phyloP scores from a whole-genome alignment of 2,113 vertebrate genomes.

The Microtus pennsylvanicus region DNA sequence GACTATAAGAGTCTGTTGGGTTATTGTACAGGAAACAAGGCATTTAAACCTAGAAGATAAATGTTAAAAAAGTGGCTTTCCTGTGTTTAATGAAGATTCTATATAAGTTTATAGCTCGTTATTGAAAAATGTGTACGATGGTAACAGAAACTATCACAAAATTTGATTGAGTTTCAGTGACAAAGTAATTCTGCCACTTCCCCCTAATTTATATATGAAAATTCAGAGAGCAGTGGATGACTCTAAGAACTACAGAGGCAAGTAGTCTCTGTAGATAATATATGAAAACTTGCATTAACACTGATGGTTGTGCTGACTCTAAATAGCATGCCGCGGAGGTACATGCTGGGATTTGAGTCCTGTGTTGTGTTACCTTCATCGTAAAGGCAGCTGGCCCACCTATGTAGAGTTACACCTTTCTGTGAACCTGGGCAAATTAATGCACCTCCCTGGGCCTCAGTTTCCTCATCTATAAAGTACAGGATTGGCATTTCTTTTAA shows the following conservation, averaged over 20 bases:
- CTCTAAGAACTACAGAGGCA: neutral
- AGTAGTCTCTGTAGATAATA: neutral
- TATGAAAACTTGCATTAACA: neutral
- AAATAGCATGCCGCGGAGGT: neutral
- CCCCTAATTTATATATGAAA: neutral
- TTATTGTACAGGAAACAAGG: neutral
- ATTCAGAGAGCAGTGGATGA: neutral
- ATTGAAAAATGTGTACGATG: neutral
- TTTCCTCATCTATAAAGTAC: neutral
- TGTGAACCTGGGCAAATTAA: neutral
- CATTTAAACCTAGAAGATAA: conserved; percentile 22
- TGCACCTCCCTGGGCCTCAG: neutral
- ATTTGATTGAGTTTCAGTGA: neutral
- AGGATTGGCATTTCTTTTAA: neutral
- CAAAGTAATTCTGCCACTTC: neutral
- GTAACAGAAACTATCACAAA: neutral
- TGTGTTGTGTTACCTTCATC: too few species aligned
- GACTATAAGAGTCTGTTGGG: neutral
- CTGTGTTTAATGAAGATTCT: neutral
- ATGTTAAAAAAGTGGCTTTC: neutral
- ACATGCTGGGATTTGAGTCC: neutral
- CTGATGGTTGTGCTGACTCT: neutral
- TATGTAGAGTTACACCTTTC: neutral
- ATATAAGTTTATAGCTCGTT: neutral
- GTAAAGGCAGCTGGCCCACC: neutral